Percentiles rank a stretch among this genome's conserved stretches.
These are phyloP conservation scores for Periphyllus acericola DNA, from an alignment of 2,888 invertebrate genomes.

Conservation along the genomic window DNA sequence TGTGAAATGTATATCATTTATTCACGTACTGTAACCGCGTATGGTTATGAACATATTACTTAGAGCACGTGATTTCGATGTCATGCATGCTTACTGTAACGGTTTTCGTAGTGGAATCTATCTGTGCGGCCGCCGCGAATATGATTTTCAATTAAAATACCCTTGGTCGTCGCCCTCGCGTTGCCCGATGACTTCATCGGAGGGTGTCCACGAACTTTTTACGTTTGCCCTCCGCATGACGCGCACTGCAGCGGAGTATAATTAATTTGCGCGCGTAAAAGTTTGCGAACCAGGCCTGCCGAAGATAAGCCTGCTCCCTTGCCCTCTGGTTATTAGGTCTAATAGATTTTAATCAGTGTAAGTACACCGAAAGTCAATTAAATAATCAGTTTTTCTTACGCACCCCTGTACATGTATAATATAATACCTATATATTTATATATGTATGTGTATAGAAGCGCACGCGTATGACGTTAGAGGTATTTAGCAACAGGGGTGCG, in stretches of 20 bases:
- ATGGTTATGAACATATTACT: no score
- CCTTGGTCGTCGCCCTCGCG: no score
- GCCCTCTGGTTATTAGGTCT: not conserved
- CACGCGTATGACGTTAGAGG: not conserved
- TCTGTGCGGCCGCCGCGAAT: no score
- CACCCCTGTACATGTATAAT: not conserved
- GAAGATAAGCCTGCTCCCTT: not conserved
- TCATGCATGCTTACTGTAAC: no score
- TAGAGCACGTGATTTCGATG: no score
- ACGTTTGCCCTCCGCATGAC: not conserved
- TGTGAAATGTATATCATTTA: no score
- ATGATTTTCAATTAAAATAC: no score
- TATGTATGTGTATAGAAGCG: no score
- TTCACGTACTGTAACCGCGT: no score
- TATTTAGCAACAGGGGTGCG: not conserved
- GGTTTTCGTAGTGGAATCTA: no score
- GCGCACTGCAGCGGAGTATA: not conserved
- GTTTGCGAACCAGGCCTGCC: not conserved
- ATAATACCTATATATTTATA: not conserved
- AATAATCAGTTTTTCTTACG: conserved; percentile 35
- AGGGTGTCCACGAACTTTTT: not conserved
- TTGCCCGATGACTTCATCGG: no score
- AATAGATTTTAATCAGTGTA: conserved; percentile 45
- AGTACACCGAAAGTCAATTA: conserved; percentile 54
- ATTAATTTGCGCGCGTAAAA: not conserved